Conservation (phyloP, 2,113 vertebrate species). For the Pithys albifrons region DNA sequence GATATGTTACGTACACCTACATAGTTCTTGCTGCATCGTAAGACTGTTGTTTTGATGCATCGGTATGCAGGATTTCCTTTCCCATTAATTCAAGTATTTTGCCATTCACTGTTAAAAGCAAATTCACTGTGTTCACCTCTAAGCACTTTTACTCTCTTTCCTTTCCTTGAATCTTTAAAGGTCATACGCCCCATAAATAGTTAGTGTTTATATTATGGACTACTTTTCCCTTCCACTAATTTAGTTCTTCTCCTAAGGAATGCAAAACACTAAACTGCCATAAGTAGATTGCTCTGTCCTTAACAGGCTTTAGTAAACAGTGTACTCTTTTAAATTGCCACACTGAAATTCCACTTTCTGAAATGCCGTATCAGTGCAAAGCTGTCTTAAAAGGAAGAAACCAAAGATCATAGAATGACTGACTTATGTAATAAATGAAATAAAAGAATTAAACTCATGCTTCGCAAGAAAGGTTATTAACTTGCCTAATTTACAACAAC, state of each 20-base stretch:
- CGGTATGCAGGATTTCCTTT: neutral
- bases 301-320: conserved; percentile 26
- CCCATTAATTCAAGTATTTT: neutral
- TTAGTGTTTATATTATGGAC: neutral
- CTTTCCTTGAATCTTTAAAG: conserved; percentile 20
- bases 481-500: neutral
- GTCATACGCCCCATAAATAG: neutral
- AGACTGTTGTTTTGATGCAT: neutral
- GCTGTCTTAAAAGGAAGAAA: neutral
- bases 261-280: conserved; percentile 3
- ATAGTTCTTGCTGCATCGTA: accelerated
- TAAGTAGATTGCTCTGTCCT: conserved; percentile 1
- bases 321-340: neutral
- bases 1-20: neutral
- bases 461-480: neutral
- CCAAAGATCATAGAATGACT: neutral
- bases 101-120: neutral
- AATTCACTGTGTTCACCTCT: neutral
- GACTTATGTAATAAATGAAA: neutral
- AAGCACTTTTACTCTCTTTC: neutral
- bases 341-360: neutral
- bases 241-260: conserved; percentile 29
- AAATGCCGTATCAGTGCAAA: neutral
- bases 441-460: neutral
- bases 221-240: conserved; percentile 1